phyloP scores from a whole-genome alignment of 2,888 invertebrate genomes.

The Asteroscopus sphinx region DNA sequence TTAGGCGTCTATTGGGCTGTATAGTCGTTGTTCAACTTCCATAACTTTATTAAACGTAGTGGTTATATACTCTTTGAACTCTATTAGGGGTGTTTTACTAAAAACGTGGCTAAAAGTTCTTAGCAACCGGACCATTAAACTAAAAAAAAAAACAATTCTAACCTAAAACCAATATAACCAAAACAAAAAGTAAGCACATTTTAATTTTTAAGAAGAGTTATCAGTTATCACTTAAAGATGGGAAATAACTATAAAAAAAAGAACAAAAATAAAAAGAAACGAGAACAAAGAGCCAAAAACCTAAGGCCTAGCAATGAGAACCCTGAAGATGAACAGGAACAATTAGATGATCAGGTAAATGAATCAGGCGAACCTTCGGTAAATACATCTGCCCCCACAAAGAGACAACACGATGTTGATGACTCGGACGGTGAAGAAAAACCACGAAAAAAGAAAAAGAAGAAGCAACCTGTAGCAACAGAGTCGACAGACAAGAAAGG shows the following conservation, averaged over 20 bases:
- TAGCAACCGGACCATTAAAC: no score
- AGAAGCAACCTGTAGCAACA: constrained; percentile 66
- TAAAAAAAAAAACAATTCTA: background rate
- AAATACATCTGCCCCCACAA: constrained; percentile 30
- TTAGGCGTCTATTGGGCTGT: no score
- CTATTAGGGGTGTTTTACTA: no score
- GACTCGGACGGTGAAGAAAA: constrained; percentile 73
- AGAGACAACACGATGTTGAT: constrained; percentile 61
- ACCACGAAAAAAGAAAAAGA: constrained; percentile 78
- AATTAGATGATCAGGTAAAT: constrained; percentile 46
- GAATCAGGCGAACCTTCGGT: constrained; percentile 48
- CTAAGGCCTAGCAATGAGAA: constrained; percentile 3
- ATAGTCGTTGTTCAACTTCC: no score
- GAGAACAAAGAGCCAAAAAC: constrained; percentile 36
- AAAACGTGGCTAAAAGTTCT: no score
- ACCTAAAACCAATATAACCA: constrained; percentile 8
- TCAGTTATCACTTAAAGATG: constrained; percentile 58
- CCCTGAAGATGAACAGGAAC: constrained; percentile 36
- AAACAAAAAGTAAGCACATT: constrained; percentile 18
- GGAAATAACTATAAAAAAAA: constrained; percentile 69
- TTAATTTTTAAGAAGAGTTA: background rate
- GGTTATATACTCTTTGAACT: no score
- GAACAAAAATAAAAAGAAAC: constrained; percentile 65
- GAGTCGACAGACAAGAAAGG: constrained; percentile 78
- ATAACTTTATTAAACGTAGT: no score